A percentile compares a stretch with the other conserved stretches of the same genome.
Conservation (phyloP, 2,888 invertebrate genomes). For the Perizoma affinitatum region DNA sequence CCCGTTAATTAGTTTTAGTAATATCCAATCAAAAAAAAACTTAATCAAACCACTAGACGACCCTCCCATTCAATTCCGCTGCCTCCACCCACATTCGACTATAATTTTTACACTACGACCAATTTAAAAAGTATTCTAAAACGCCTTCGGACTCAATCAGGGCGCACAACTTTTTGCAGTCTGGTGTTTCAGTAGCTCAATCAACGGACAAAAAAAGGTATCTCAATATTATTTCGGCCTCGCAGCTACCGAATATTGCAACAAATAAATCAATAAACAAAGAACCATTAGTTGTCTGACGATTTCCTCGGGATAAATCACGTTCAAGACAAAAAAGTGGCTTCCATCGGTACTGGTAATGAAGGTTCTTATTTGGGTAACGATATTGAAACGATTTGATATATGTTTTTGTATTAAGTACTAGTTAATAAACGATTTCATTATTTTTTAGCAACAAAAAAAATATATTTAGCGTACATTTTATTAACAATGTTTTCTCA, state of each 20-base stretch:
- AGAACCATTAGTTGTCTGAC: constrained; percentile 81
- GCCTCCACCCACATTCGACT: constrained; percentile 62
- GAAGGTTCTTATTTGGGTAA: constrained; percentile 57
- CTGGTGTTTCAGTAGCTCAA: constrained; percentile 66
- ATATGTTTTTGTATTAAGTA: too few relatives aligned
- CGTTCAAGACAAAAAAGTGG: constrained; percentile 66
- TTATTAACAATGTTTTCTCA: too few relatives aligned
- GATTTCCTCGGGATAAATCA: constrained; percentile 83
- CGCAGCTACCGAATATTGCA: constrained; percentile 80
- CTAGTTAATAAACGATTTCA: too few relatives aligned
- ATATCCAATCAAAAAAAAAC: constrained; percentile 50
- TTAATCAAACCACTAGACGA: constrained; percentile 59
- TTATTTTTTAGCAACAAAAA: too few relatives aligned
- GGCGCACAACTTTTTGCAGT: constrained; percentile 46
- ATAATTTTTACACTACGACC: constrained; percentile 57
- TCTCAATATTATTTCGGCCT: constrained; percentile 65
- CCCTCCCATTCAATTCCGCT: constrained; percentile 70
- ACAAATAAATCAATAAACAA: constrained; percentile 82
- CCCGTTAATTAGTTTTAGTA: constrained; percentile 37
- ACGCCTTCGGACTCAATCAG: constrained; percentile 36
- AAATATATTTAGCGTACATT: too few relatives aligned
- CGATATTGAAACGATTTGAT: constrained; percentile 44
- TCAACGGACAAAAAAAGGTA: constrained; percentile 62
- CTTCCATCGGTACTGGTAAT: constrained; percentile 61
- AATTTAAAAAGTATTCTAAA: constrained; percentile 28